Evolutionary conservation across 2,797 vertebrate species (phyloP).

Genomic region (Cryptoprocta ferox): DNA sequence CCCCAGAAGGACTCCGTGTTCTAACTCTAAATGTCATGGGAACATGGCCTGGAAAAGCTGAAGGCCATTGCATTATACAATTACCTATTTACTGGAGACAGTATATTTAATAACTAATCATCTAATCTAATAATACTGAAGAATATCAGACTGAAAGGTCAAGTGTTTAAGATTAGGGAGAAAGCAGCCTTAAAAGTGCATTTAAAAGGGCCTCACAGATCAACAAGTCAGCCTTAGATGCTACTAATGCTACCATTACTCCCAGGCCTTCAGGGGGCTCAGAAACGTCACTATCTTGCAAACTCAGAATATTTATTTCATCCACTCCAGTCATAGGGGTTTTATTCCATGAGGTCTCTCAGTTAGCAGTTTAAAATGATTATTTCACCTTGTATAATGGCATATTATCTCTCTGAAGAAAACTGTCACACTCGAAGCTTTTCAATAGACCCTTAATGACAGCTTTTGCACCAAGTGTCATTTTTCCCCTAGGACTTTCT

Average conservation of each 20-base stretch:
- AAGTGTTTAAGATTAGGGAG: constrained; percentile 84
- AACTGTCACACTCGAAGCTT: background rate
- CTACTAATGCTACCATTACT: background rate
- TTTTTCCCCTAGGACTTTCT: background rate
- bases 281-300: constrained; percentile 81
- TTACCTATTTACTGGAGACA: constrained; percentile 86
- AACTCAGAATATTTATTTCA: constrained; percentile 67
- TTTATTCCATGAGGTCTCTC: constrained; percentile 43
- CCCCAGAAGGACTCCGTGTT: constrained; percentile 46
- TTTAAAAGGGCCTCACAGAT: constrained; percentile 78
- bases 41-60: constrained; percentile 81
- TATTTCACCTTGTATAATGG: background rate
- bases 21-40: constrained; percentile 78
- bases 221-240: constrained; percentile 77
- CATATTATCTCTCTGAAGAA: constrained; percentile 10
- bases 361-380: background rate
- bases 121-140: constrained; percentile 84
- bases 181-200: constrained; percentile 82
- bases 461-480: constrained; percentile 1
- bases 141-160: constrained; percentile 87
- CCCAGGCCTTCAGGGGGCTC: constrained; percentile 66
- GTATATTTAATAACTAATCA: constrained; percentile 87
- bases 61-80: constrained; percentile 77
- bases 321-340: constrained; percentile 24
- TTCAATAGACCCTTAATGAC: background rate